These are phyloP conservation scores for Carcina quercana DNA, from an alignment of 2,888 invertebrate species.

Conservation along the genomic window DNA sequence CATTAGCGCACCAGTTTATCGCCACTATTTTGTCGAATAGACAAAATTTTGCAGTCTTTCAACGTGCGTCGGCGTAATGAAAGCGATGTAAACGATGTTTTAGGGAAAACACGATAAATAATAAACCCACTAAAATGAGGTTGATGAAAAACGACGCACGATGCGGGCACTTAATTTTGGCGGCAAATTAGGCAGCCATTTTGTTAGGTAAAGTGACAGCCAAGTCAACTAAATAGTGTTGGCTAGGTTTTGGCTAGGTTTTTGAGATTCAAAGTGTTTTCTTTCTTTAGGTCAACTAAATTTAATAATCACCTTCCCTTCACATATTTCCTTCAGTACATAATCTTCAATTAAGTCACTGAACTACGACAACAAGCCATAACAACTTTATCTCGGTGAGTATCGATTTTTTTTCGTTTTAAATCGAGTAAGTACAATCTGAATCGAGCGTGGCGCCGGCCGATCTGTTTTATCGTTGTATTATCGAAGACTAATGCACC, in stretches of 20 bases:
- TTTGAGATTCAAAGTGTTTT: too few relatives aligned
- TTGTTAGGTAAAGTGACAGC: constrained; percentile 23
- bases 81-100: constrained; percentile 57
- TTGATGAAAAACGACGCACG: constrained; percentile 58
- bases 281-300: constrained; percentile 31
- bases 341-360: constrained; percentile 67
- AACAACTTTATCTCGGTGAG: constrained; percentile 61
- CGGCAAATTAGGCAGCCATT: constrained; percentile 54
- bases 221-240: neutral
- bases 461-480: constrained; percentile 67
- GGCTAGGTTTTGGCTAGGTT: too few relatives aligned
- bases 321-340: too few relatives aligned
- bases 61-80: constrained; percentile 62
- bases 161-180: constrained; percentile 55
- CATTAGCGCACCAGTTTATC: constrained; percentile 66
- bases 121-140: constrained; percentile 53
- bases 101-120: constrained; percentile 61
- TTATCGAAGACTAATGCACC: constrained; percentile 73
- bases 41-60: constrained; percentile 70
- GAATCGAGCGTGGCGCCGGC: constrained; percentile 67
- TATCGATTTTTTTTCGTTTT: constrained; percentile 64
- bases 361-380: constrained; percentile 57
- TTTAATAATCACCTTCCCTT: constrained; percentile 35
- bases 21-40: constrained; percentile 71
- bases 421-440: constrained; percentile 60